phyloP scores from a whole-genome alignment of 2,888 invertebrate species.

The Odontothrips loti region DNA sequence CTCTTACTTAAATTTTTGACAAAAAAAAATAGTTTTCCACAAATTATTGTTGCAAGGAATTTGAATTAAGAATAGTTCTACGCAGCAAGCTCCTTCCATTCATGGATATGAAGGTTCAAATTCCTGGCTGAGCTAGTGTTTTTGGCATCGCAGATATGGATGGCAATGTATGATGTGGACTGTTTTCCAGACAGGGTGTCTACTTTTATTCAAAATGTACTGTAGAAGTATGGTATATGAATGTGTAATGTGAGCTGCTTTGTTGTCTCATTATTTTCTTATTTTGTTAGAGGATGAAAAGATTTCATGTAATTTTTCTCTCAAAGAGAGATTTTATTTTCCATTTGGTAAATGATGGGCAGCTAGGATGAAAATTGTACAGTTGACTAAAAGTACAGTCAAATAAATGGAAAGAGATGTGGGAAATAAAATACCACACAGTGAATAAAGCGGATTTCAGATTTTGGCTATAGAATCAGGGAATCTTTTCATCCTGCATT shows the following conservation, averaged over 20 bases:
- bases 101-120: no score
- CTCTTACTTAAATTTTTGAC: neutral
- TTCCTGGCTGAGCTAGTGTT: no score
- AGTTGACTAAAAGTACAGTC: no score
- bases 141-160: no score
- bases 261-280: neutral
- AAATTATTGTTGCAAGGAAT: no score
- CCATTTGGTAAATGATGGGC: neutral
- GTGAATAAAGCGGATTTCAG: no score
- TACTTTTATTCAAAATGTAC: neutral
- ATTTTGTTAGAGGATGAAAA: conserved; percentile 7
- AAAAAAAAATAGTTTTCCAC: no score
- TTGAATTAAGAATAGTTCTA: no score
- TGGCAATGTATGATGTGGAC: neutral
- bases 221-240: neutral
- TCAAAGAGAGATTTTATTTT: no score
- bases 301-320: neutral
- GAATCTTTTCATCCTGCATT: conserved; percentile 3
- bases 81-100: no score
- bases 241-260: neutral
- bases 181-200: conserved; percentile 8
- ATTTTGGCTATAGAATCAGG: neutral
- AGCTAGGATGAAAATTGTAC: no score
- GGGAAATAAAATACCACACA: neutral
- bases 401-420: no score